These are phyloP conservation scores for Pachypanchax playfairii DNA, from an alignment of 2,113 vertebrate genomes.

Conservation along the genomic window DNA sequence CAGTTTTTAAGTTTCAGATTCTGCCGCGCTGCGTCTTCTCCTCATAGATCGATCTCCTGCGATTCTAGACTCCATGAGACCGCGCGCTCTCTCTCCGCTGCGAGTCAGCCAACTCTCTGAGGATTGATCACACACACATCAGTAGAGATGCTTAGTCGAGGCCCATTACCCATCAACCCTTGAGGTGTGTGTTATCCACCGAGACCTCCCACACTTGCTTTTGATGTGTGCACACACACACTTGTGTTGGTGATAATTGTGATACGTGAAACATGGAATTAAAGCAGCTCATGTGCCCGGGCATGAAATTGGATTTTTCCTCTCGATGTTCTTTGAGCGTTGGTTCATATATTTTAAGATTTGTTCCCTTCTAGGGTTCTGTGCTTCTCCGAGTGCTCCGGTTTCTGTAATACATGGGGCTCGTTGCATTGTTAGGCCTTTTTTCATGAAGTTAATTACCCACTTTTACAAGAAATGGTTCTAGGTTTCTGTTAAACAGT, in stretches of 20 bases:
- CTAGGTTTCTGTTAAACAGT: constrained; percentile 13
- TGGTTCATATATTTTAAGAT: neutral
- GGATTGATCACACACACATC: constrained; percentile 30
- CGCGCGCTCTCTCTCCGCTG: neutral
- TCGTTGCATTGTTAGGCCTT: neutral
- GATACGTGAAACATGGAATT: constrained; percentile 15
- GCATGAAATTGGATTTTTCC: neutral
- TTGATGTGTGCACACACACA: neutral
- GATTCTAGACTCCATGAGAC: constrained; percentile 35
- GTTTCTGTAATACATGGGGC: neutral
- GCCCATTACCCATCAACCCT: constrained; percentile 34
- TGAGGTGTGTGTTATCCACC: constrained; percentile 31
- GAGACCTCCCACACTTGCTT: constrained; percentile 42
- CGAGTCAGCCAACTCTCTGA: constrained; percentile 16
- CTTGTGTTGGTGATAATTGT: constrained; percentile 11
- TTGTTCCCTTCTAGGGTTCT: neutral
- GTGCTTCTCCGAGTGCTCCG: neutral
- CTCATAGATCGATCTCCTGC: constrained; percentile 13
- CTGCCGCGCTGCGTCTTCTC: constrained; percentile 3
- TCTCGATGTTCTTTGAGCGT: neutral
- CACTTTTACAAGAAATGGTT: neutral
- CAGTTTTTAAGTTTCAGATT: neutral
- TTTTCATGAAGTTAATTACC: constrained; percentile 3
- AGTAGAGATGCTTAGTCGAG: constrained; percentile 20
- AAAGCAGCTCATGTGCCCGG: neutral